Base-by-base conservation (phyloP, 1,140 invertebrate genomes). In the Aplysia californica region DNA sequence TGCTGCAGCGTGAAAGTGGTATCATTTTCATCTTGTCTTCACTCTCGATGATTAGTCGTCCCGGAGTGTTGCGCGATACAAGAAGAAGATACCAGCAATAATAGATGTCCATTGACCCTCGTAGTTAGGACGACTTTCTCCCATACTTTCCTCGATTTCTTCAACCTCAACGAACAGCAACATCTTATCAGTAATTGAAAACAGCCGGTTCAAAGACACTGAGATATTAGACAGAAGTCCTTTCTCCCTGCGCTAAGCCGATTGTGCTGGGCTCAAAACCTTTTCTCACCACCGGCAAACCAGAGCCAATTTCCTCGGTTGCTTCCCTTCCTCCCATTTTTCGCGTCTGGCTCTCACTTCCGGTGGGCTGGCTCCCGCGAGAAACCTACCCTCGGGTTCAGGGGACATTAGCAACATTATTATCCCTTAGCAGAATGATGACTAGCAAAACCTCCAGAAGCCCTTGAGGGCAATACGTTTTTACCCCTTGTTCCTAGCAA, bases 121-220 rank as follows among this genome's bases (percentile, higher is more conserved):
- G n/a, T n/a, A n/a, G n/a, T n/a, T n/a, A n/a, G n/a, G n/a, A n/a
- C n/a, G n/a, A n/a, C n/a, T n/a, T n/a, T n/a, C n/a, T n/a, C n/a
- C n/a, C n/a, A n/a, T n/a, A n/a, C n/a, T n/a, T n/a, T n/a, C n/a
- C n/a, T n/a, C n/a, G n/a, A n/a, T n/a, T n/a, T n/a, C n/a, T n/a
- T n/a, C n/a, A n/a, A n/a, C n/a, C n/a, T n/a, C n/a, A n/a, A 64
- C 31, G 36, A 33, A 67, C 10, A 26, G 23, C 20, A 5, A 44
- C 2, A 44, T 68, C 38, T 68, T 68, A 68, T 41, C 66, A 44
- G 66, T 67, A 68, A 68, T 68, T 68, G 39, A 61, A 61, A 61
- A 39, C 21, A 68, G 38, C 39, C 66, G n/a, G n/a, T 41, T 68
- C 66, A 68, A 68, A 68, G 66, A 68, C 66, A 68, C 31, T 38